A percentile compares a stretch with the other conserved stretches of the same genome.
These are phyloP conservation scores for Ennomos fuscantarius DNA, from an alignment of 2,888 invertebrate species.

Conservation along the genomic window DNA sequence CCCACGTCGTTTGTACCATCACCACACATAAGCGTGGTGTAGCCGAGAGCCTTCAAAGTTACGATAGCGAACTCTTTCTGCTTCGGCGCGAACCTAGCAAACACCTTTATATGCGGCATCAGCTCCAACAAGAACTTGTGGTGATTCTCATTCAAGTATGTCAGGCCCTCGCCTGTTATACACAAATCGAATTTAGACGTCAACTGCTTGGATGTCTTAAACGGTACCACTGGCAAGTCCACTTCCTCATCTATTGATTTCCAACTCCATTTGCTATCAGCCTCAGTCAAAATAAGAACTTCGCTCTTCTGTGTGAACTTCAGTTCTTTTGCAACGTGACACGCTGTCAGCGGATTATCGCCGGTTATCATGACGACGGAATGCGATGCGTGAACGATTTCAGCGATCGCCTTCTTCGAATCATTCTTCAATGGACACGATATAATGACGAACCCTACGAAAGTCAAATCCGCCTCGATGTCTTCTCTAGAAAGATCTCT, in stretches of 20 bases:
- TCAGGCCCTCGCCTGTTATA: slow-evolving; percentile 96
- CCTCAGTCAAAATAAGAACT: slow-evolving; percentile 87
- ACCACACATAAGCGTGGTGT: slow-evolving; percentile 98
- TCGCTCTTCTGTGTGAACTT: slow-evolving; percentile 92
- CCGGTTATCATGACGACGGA: slow-evolving; percentile 99
- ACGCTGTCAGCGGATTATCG: slow-evolving; percentile 99
- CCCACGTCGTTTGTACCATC: slow-evolving; percentile 99
- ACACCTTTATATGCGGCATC: slow-evolving; percentile 95
- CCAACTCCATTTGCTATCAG: slow-evolving; percentile 88
- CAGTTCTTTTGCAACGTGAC: slow-evolving; percentile 98
- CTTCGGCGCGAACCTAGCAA: slow-evolving; percentile 98
- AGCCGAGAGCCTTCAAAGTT: slow-evolving; percentile 94
- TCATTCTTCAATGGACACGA: slow-evolving; percentile 99
- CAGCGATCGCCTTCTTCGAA: slow-evolving; percentile 97
- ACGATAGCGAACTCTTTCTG: slow-evolving; percentile 99
- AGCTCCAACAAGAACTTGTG: slow-evolving; percentile 88
- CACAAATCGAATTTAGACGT: slow-evolving; percentile 94
- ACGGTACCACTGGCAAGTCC: slow-evolving; percentile 80
- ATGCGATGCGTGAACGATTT: slow-evolving; percentile 97
- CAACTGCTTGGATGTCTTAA: slow-evolving; percentile 83
- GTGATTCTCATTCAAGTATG: slow-evolving; percentile 87
- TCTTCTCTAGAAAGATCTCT: slow-evolving; percentile 94
- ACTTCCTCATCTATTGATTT: slow-evolving; percentile 89
- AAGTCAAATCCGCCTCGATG: slow-evolving; percentile 94
- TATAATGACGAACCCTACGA: slow-evolving; percentile 98